Percentiles rank a stretch among this genome's conserved stretches.
Evolutionary conservation across 2,888 invertebrate genomes (phyloP).

Genomic region (Eupithecia exiguata): DNA sequence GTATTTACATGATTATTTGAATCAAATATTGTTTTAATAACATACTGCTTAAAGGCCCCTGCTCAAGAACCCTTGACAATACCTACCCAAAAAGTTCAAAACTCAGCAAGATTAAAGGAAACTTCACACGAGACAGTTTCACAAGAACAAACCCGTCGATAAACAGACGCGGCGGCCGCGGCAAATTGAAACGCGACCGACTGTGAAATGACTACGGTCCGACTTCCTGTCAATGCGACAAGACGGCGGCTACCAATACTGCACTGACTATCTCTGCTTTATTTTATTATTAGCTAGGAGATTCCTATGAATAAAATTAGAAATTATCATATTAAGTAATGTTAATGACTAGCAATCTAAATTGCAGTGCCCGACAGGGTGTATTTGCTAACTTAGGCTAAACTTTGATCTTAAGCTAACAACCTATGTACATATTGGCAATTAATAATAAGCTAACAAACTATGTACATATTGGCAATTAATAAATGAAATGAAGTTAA

Average conservation of each 20-base stretch:
- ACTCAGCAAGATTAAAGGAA: slow-evolving; percentile 19
- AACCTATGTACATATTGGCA: too few relatives aligned
- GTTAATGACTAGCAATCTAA: too few relatives aligned
- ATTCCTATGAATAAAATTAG: too few relatives aligned
- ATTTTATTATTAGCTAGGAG: neutral
- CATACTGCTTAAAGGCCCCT: neutral
- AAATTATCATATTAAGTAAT: too few relatives aligned
- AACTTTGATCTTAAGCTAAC: too few relatives aligned
- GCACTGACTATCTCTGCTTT: slow-evolving; percentile 32
- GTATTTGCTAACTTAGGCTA: too few relatives aligned
- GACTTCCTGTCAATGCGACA: slow-evolving; percentile 71
- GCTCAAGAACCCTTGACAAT: neutral
- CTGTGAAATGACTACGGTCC: slow-evolving; percentile 78
- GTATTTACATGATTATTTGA: too few relatives aligned
- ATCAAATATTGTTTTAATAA: neutral
- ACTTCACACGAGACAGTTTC: slow-evolving; percentile 38
- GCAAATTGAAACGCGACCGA: slow-evolving; percentile 80
- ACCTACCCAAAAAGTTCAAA: neutral
- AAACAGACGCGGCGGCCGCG: slow-evolving; percentile 70
- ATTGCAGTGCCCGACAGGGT: too few relatives aligned
- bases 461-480: too few relatives aligned
- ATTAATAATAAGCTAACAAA: too few relatives aligned
- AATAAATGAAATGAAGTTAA: neutral
- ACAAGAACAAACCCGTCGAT: slow-evolving; percentile 56
- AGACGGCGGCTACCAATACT: slow-evolving; percentile 47